Conservation (phyloP, 1,140 invertebrate species). For the Matsumurasca onukii region DNA sequence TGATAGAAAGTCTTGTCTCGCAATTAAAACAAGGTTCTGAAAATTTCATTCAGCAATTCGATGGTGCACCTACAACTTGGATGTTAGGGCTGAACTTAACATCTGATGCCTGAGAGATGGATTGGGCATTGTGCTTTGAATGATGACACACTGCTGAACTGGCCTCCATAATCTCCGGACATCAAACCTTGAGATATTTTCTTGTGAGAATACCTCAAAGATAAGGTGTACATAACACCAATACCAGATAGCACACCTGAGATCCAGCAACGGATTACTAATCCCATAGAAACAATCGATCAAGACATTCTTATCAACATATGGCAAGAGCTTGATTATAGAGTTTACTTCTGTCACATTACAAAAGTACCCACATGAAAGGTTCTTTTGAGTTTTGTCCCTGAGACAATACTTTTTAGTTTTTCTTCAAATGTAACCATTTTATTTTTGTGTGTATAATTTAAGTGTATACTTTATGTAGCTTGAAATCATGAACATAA, state of each 20-base stretch:
- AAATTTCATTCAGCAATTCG: too few species aligned
- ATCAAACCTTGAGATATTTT: background rate
- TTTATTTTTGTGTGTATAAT: background rate
- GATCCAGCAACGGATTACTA: too few species aligned
- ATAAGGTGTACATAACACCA: too few species aligned
- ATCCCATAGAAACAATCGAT: too few species aligned
- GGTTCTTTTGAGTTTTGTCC: background rate
- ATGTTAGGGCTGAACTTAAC: background rate
- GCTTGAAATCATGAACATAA: too few species aligned
- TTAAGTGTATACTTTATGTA: background rate
- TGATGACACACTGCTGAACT: background rate
- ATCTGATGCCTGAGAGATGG: background rate
- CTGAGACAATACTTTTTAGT: background rate
- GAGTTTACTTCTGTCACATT: background rate
- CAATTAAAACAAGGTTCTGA: too few species aligned
- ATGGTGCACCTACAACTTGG: background rate
- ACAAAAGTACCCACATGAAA: background rate
- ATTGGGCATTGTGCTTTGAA: background rate
- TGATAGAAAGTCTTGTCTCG: too few species aligned
- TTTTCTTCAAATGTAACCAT: too few species aligned
- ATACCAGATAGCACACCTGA: too few species aligned
- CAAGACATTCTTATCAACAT: too few species aligned
- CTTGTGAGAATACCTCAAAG: too few species aligned
- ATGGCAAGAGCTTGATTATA: too few species aligned
- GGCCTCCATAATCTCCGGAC: background rate